phyloP scores from a whole-genome alignment of 2,888 invertebrate species.

The Perizoma flavofasciatum region DNA sequence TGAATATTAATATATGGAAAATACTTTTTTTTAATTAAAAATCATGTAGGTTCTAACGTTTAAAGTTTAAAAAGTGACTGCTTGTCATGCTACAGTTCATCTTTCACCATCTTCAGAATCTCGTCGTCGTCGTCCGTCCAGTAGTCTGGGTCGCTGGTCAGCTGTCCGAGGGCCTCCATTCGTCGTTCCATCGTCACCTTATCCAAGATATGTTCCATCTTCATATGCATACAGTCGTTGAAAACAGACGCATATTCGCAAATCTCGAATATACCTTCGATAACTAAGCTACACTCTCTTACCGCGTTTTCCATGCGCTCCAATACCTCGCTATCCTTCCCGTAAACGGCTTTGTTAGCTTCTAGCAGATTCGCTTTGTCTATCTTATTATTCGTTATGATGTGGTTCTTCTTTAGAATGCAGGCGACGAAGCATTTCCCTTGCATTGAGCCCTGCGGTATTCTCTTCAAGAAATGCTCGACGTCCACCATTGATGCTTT shows the following conservation, averaged over 20 bases:
- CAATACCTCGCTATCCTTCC: slow-evolving; percentile 71
- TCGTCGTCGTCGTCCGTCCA: slow-evolving; percentile 72
- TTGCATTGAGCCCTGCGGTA: slow-evolving; percentile 64
- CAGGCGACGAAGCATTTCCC: slow-evolving; percentile 79
- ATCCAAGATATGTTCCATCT: slow-evolving; percentile 75
- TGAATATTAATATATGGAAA: no score
- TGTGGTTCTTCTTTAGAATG: slow-evolving; percentile 66
- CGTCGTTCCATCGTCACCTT: slow-evolving; percentile 72
- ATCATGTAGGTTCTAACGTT: no score
- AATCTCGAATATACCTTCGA: slow-evolving; percentile 69
- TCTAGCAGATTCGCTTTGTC: slow-evolving; percentile 58
- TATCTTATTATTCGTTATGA: slow-evolving; percentile 70
- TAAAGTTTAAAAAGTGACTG: not conserved
- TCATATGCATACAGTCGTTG: slow-evolving; percentile 79
- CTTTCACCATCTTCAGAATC: slow-evolving; percentile 65
- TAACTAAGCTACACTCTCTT: slow-evolving; percentile 56
- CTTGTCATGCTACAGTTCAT: slow-evolving; percentile 54
- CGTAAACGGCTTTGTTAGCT: slow-evolving; percentile 64
- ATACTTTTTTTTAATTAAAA: no score
- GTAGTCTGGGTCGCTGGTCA: slow-evolving; percentile 64
- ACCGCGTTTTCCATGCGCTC: slow-evolving; percentile 58
- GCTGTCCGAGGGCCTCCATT: slow-evolving; percentile 72
- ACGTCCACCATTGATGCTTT: slow-evolving; percentile 67
- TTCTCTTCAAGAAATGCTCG: slow-evolving; percentile 68
- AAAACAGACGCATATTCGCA: slow-evolving; percentile 75